Evolutionary conservation across 2,113 vertebrate genomes (phyloP).

Genomic region (Equus quagga): DNA sequence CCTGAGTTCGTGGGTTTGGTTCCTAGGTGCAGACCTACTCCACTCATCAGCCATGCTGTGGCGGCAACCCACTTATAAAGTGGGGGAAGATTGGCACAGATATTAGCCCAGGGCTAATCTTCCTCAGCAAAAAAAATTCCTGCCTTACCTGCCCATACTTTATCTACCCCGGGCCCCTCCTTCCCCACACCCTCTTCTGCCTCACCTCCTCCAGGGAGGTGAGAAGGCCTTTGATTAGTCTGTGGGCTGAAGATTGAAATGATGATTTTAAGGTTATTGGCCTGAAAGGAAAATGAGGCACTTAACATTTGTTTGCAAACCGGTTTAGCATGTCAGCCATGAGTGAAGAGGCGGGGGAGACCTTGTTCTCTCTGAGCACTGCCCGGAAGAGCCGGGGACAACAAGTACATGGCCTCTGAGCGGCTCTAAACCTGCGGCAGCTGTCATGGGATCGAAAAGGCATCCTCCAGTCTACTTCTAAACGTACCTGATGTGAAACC

Average conservation of each 20-base stretch:
- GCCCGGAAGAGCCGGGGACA: neutral
- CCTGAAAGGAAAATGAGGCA: neutral
- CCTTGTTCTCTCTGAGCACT: neutral
- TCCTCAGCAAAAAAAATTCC: neutral
- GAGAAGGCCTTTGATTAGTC: neutral
- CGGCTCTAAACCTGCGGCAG: neutral
- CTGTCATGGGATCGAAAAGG: rapidly evolving
- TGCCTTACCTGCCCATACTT: neutral
- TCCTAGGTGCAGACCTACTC: no score
- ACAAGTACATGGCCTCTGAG: neutral
- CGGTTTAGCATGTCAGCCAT: neutral
- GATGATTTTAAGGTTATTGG: constrained; percentile 26
- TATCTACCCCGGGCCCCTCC: rapidly evolving
- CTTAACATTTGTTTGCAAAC: constrained; percentile 25
- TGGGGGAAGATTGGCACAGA: no score
- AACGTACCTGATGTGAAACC: neutral
- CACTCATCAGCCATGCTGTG: no score
- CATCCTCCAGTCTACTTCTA: neutral
- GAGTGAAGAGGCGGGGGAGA: neutral
- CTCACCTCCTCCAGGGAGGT: neutral
- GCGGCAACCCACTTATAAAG: no score
- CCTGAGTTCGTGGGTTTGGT: no score
- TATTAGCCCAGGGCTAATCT: no score
- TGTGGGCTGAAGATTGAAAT: neutral
- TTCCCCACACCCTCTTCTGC: rapidly evolving